These are phyloP conservation scores for Bubo blakistoni DNA, from an alignment of 2,113 vertebrate species.

Conservation along the genomic window DNA sequence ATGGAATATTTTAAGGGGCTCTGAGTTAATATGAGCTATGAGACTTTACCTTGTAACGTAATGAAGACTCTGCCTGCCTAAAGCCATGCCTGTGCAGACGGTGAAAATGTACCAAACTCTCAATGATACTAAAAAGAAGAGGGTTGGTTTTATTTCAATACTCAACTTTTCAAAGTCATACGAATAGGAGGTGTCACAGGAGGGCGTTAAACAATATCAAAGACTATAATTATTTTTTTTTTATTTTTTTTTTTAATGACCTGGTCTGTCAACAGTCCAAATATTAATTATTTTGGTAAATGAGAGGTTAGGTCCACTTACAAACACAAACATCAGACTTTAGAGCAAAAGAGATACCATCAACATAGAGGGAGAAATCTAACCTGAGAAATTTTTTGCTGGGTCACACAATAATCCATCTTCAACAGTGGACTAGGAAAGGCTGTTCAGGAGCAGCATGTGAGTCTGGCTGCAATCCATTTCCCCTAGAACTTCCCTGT, in stretches of 20 bases:
- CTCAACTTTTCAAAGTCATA: not conserved
- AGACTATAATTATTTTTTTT: accelerated
- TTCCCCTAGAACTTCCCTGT: not conserved
- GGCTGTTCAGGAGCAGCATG: not conserved
- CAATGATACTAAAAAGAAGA: not conserved
- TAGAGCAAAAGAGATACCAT: not conserved
- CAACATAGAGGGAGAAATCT: not conserved
- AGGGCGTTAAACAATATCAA: not conserved
- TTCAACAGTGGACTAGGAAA: not conserved
- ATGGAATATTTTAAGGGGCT: not conserved
- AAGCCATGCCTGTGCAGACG: not conserved
- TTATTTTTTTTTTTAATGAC: not conserved
- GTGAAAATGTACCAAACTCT: not conserved
- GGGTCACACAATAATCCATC: not conserved
- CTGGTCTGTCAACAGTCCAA: not conserved
- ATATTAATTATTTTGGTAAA: not conserved
- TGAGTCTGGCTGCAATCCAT: not conserved
- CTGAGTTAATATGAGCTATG: not conserved
- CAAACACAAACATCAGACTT: not conserved
- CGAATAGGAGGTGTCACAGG: not conserved
- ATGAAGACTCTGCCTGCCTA: not conserved
- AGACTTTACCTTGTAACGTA: not conserved
- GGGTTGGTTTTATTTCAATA: not conserved
- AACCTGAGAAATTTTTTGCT: not conserved
- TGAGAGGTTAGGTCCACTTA: not conserved